A percentile compares a stretch with the other conserved stretches of the same genome.
Conservation (phyloP, 2,797 vertebrate species). For the Octomys mimax region DNA sequence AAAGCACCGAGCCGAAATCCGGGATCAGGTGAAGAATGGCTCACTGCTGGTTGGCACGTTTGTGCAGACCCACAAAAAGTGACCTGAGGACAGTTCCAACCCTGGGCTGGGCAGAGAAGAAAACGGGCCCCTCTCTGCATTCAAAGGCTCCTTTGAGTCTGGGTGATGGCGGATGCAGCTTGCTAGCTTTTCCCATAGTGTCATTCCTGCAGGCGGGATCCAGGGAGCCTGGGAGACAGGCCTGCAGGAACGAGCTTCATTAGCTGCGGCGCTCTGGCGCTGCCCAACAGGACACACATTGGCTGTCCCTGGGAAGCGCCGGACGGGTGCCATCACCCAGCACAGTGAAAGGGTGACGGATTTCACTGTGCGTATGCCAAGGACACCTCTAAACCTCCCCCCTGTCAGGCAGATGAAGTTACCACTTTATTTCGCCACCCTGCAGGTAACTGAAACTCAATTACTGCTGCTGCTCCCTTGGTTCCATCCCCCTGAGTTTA, state of each 20-base stretch:
- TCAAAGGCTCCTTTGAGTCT: slow-evolving; percentile 82
- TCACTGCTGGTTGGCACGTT: slow-evolving; percentile 90
- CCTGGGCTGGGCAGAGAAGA: slow-evolving; percentile 68
- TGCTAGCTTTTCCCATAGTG: slow-evolving; percentile 74
- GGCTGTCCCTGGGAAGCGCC: slow-evolving; percentile 70
- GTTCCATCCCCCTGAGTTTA: slow-evolving; percentile 84
- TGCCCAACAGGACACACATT: background rate
- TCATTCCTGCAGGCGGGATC: slow-evolving; percentile 64
- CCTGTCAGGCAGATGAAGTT: slow-evolving; percentile 73
- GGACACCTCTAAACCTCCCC: slow-evolving; percentile 81
- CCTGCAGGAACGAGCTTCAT: slow-evolving; percentile 71
- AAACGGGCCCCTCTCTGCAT: slow-evolving; percentile 56
- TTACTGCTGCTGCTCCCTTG: slow-evolving; percentile 74
- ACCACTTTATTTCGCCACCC: slow-evolving; percentile 82
- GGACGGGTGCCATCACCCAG: slow-evolving; percentile 71
- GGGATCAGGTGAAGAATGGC: slow-evolving; percentile 91
- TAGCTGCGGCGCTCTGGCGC: background rate
- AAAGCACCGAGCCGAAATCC: slow-evolving; percentile 94
- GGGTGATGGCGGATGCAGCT: slow-evolving; percentile 59
- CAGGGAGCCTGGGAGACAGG: slow-evolving; percentile 47
- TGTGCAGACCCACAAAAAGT: slow-evolving; percentile 95
- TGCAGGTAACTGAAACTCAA: slow-evolving; percentile 85
- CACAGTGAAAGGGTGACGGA: slow-evolving; percentile 70
- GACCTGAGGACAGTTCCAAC: slow-evolving; percentile 75
- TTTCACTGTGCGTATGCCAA: slow-evolving; percentile 75